A percentile compares a stretch with the other conserved stretches of the same genome.
Conservation (phyloP, 1,140 invertebrate genomes). For the Kradibia gibbosae region DNA sequence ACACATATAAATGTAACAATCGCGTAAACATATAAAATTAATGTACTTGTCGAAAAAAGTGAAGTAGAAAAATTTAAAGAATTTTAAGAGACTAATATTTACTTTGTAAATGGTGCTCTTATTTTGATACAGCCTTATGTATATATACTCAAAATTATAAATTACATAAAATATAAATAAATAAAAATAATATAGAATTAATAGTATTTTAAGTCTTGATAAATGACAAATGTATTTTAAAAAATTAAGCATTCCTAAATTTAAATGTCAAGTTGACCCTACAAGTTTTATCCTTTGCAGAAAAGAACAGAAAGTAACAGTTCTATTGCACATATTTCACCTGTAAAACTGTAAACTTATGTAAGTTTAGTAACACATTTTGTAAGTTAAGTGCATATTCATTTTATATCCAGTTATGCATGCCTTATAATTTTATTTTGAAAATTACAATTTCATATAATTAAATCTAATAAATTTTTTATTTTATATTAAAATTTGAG, state of each 20-base stretch:
- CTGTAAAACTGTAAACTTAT: too few species aligned
- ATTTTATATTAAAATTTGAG: too few species aligned
- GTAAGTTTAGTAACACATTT: too few species aligned
- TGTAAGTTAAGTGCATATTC: too few species aligned
- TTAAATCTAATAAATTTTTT: too few species aligned
- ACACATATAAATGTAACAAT: constrained; percentile 33
- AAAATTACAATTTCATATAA: too few species aligned
- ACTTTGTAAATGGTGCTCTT: constrained; percentile 49
- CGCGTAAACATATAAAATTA: constrained; percentile 32
- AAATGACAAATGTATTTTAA: background rate
- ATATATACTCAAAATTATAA: constrained; percentile 49
- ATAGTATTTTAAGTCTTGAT: constrained; percentile 8
- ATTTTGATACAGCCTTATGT: constrained; percentile 52
- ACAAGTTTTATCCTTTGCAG: background rate
- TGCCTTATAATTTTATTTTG: too few species aligned
- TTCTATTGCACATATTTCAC: too few species aligned
- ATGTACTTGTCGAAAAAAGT: constrained; percentile 31
- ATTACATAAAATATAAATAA: constrained; percentile 27
- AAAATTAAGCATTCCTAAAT: background rate
- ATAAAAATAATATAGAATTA: constrained; percentile 37
- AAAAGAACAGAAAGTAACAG: background rate
- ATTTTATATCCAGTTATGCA: too few species aligned
- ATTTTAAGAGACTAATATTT: constrained; percentile 30
- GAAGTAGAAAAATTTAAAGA: constrained; percentile 36
- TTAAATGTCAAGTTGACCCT: background rate